Evolutionary conservation across 2,888 invertebrate genomes (phyloP), one percentile per base, ranked within the genome.

Genomic region (Phytoseiulus persimilis): DNA sequence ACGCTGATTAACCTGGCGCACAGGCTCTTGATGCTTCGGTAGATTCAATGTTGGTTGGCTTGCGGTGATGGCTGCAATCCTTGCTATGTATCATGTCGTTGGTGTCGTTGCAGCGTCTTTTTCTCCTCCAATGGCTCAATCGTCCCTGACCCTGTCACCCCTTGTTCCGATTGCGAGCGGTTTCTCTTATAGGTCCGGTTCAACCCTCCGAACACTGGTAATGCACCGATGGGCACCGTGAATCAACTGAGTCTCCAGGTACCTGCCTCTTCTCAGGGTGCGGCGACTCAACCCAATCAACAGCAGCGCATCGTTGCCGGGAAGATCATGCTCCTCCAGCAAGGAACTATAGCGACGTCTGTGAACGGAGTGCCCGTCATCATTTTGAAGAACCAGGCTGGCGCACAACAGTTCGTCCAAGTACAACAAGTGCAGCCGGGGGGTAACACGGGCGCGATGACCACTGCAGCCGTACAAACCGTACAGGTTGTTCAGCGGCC

Each of bases 351-450:
- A 39, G 87, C 87, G 39, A 87, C 87, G 23, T 32, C 87, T 6
- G 87, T 87, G 5, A 87, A 87, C 39, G 87, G 87, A 39, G 87
- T 87, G 18, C 87, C 87, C 45, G 87, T 87, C 39, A 33, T 87
- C n/a, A 87, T 87, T 18, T 11, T 87, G n/a, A 87, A 87, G 33
- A 87, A 87, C 33, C 31, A 87, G 39, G 39, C 28, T 28, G 45
- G 39, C 28, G 39, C 39, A 28, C 87, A 87, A 87, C 87, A 87
- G 87, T 45, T 39, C n/a, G 45, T 87, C 18, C 87, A 87, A 45
- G 87, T 87, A 9, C 87, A 87, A 31, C 87, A 87, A 33, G 87
- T 87, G 32, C 87, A 87, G 45, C n/a, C 87, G 39, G 87, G 32
- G n/a, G 39, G 45, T 28, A 87, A 33, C 18, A 87, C 87, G n/a